Percentiles rank a stretch among this genome's conserved stretches.
Evolutionary conservation across 2,113 vertebrate genomes (phyloP).

Genomic region (Potamarius usumacintae): DNA sequence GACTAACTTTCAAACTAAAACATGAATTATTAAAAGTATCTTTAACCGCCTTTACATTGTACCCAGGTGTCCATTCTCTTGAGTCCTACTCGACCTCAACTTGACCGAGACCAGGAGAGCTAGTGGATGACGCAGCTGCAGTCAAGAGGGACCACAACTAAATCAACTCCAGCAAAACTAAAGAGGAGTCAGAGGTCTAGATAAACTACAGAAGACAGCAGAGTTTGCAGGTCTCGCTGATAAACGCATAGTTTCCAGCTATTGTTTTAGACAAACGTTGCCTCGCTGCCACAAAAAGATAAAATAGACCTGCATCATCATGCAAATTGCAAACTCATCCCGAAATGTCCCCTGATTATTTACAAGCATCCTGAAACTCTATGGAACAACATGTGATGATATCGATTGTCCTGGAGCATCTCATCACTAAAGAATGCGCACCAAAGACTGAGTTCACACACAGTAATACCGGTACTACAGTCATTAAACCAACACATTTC

Average conservation of each 20-base stretch:
- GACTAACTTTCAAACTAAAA: not conserved
- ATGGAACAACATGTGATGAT: not conserved
- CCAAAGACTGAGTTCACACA: not conserved
- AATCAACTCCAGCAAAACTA: slow-evolving; percentile 27
- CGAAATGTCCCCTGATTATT: slow-evolving; percentile 31
- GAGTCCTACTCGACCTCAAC: slow-evolving; percentile 13
- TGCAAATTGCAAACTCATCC: slow-evolving; percentile 42
- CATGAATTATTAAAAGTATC: not conserved
- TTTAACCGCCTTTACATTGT: not conserved
- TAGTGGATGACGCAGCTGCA: slow-evolving; percentile 54
- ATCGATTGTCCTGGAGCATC: not conserved
- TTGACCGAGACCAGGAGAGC: slow-evolving; percentile 56
- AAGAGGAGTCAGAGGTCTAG: slow-evolving; percentile 53
- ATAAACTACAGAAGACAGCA: slow-evolving; percentile 51
- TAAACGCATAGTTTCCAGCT: slow-evolving; percentile 57
- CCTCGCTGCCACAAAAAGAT: not conserved
- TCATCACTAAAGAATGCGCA: slow-evolving; percentile 24
- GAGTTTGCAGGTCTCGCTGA: slow-evolving; percentile 35
- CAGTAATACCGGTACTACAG: not conserved
- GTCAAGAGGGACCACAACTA: slow-evolving; percentile 43
- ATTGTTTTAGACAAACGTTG: slow-evolving; percentile 57
- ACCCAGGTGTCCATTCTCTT: slow-evolving; percentile 45
- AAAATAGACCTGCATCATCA: slow-evolving; percentile 40
- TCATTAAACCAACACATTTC: not conserved
- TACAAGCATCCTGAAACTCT: slow-evolving; percentile 31